phyloP scores from a whole-genome alignment of 2,888 invertebrate genomes.

The Drosophila helvetica region DNA sequence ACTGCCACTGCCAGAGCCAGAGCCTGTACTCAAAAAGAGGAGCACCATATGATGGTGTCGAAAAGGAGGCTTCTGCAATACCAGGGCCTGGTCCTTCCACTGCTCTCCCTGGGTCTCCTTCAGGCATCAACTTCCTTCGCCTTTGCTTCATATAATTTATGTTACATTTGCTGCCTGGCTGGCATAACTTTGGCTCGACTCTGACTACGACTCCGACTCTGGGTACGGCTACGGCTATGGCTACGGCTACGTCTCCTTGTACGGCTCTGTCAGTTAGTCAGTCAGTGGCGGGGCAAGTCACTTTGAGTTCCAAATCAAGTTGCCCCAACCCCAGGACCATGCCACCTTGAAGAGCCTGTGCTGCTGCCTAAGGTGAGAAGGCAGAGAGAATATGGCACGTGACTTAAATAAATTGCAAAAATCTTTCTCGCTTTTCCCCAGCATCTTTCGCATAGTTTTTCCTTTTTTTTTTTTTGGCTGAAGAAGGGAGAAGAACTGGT shows the following conservation, averaged over 20 bases:
- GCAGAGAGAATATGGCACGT: slow-evolving; percentile 69
- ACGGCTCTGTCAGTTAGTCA: slow-evolving; percentile 45
- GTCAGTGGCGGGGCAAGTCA: slow-evolving; percentile 61
- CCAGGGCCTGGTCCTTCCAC: slow-evolving; percentile 7
- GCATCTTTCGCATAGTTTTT: slow-evolving; percentile 70
- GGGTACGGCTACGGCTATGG: not conserved
- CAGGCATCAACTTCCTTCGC: slow-evolving; percentile 56
- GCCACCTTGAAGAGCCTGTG: slow-evolving; percentile 17
- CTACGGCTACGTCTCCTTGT: not conserved
- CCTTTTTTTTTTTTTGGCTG: slow-evolving; percentile 18
- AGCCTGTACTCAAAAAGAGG: too few relatives aligned
- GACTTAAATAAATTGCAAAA: slow-evolving; percentile 79
- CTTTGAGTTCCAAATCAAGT: slow-evolving; percentile 76
- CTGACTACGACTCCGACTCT: not conserved
- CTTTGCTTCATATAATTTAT: slow-evolving; percentile 75
- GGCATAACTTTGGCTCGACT: slow-evolving; percentile 68
- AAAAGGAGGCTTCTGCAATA: slow-evolving; percentile 11
- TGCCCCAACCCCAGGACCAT: slow-evolving; percentile 2
- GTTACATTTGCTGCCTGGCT: slow-evolving; percentile 77
- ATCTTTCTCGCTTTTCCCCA: slow-evolving; percentile 66
- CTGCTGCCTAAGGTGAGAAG: slow-evolving; percentile 11
- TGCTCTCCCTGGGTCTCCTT: slow-evolving; percentile 14
- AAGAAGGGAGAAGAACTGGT: slow-evolving; percentile 4
- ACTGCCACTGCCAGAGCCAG: too few relatives aligned
- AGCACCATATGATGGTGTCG: slow-evolving; percentile 40